A percentile compares a stretch with the other conserved stretches of the same genome.
Conservation (phyloP, 1,140 invertebrate species). For the Phthorimaea operculella region DNA sequence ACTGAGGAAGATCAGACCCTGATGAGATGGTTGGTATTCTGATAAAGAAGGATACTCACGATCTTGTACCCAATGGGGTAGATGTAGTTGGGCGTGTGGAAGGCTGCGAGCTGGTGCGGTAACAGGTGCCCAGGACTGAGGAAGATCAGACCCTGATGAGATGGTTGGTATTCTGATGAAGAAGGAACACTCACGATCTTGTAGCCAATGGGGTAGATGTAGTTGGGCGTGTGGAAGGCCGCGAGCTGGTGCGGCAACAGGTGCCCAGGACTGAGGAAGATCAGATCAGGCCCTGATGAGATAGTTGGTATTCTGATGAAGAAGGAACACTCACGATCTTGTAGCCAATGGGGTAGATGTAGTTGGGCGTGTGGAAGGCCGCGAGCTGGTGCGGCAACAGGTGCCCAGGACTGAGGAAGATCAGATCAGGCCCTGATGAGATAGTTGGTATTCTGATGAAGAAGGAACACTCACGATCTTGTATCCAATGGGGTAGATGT, state of each 20-base stretch:
- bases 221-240: slow-evolving; percentile 92
- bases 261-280: slow-evolving; percentile 96
- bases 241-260: slow-evolving; percentile 95
- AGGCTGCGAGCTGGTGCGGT: slow-evolving; percentile 94
- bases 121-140: slow-evolving; percentile 94
- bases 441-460: slow-evolving; percentile 87
- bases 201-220: slow-evolving; percentile 96
- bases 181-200: slow-evolving; percentile 78
- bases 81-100: slow-evolving; percentile 94
- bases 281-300: slow-evolving; percentile 92
- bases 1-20: slow-evolving; percentile 94
- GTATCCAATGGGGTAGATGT: slow-evolving; percentile 96
- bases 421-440: slow-evolving; percentile 92
- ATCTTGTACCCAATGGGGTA: slow-evolving; percentile 94
- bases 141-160: slow-evolving; percentile 93
- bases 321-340: slow-evolving; percentile 78
- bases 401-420: slow-evolving; percentile 96
- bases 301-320: slow-evolving; percentile 87
- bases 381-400: slow-evolving; percentile 95
- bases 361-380: slow-evolving; percentile 92
- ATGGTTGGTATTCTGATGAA: slow-evolving; percentile 87
- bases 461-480: slow-evolving; percentile 78
- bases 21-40: slow-evolving; percentile 86
- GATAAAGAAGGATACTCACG: too few relatives aligned
- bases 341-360: slow-evolving; percentile 96